These are phyloP conservation scores for Gulo gulo DNA, from an alignment of 2,113 vertebrate genomes.

Conservation along the genomic window DNA sequence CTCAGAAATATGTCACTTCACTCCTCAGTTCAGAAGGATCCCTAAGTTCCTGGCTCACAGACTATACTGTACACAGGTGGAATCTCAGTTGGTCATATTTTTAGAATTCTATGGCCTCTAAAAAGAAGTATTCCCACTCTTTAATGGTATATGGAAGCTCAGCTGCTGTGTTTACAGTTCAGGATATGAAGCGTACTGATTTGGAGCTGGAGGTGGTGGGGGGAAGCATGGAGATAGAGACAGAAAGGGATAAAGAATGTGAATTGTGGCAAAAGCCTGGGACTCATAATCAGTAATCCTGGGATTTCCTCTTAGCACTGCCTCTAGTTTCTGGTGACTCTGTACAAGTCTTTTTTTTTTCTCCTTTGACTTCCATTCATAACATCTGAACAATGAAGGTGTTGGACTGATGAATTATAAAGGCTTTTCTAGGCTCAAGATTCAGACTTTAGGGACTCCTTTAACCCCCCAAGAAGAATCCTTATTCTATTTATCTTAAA, in stretches of 20 bases:
- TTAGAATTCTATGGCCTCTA: not conserved
- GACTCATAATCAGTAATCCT: not conserved
- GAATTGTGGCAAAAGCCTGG: not conserved
- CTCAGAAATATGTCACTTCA: not conserved
- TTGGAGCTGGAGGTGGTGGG: not conserved
- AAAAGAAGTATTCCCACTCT: not conserved
- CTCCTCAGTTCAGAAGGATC: not conserved
- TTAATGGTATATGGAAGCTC: not conserved
- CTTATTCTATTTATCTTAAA: not conserved
- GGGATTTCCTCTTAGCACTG: not conserved
- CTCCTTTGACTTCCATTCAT: not conserved
- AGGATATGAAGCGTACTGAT: not conserved
- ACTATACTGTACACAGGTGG: not conserved
- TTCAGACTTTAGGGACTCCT: not conserved
- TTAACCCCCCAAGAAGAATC: not conserved
- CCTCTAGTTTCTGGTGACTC: not conserved
- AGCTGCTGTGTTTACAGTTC: not conserved
- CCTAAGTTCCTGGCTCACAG: not conserved
- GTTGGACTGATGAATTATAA: not conserved
- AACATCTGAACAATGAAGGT: not conserved
- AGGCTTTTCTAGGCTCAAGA: not conserved
- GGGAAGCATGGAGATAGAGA: not conserved
- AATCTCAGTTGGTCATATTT: not conserved
- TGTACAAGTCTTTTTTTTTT: not conserved
- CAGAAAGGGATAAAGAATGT: not conserved